A percentile compares a stretch with the other conserved stretches of the same genome.
phyloP scores from a whole-genome alignment of 2,113 vertebrate genomes.

The Peromyscus polionotus region DNA sequence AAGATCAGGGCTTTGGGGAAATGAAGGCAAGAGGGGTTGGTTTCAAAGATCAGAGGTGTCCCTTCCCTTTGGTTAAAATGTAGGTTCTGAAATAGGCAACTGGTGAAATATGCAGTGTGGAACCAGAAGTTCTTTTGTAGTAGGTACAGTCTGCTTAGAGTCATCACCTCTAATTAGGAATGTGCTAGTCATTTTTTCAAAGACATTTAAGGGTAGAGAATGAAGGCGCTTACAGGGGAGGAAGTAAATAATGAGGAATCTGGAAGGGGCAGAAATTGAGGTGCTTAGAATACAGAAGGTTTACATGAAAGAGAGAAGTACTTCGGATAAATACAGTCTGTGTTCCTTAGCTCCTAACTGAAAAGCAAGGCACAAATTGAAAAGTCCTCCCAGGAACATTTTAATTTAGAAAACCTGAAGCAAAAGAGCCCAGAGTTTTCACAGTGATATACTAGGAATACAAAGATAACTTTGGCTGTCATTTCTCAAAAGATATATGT shows the following conservation, averaged over 20 bases:
- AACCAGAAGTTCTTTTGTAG: background rate
- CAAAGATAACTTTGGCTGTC: background rate
- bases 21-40: background rate
- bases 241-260: background rate
- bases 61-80: conserved; percentile 26
- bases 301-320: background rate
- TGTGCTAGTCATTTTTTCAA: background rate
- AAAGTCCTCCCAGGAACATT: background rate
- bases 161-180: background rate
- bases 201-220: conserved; percentile 3
- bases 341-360: background rate
- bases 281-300: background rate
- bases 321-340: background rate
- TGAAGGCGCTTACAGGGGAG: background rate
- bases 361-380: background rate
- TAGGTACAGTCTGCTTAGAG: background rate
- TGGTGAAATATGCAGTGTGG: background rate
- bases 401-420: background rate
- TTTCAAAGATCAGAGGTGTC: background rate
- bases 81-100: background rate
- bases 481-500: background rate
- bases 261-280: background rate
- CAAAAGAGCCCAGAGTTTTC: background rate
- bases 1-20: background rate
- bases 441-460: background rate